Evolutionary conservation across 2,888 invertebrate genomes (phyloP), one percentile per base, ranked within the genome.

Genomic region (Resseliella maxima): DNA sequence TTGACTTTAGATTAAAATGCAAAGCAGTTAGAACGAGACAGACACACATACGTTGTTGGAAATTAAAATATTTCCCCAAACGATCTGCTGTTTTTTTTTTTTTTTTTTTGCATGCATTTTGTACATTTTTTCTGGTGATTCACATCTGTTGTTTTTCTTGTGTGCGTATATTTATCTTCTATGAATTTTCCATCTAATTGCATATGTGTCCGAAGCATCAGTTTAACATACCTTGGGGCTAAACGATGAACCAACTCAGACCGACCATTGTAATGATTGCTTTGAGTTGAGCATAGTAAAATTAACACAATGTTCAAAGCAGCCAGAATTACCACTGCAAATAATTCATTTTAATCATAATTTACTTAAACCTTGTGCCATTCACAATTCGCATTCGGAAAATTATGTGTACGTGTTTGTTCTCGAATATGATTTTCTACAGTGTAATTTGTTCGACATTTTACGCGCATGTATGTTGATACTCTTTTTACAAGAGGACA

Each of bases 341-440:
- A 72, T 72, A 72, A 72, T 31, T 72, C 72, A 72, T 72, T 72
- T 72, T 72, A 72, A 72, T 72, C 72, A 72, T 72, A 72, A 72
- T 72, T 72, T 72, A 72, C 72, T 72, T 72, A 31, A 15, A 72
- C 31, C 72, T 3, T 72, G 31, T 72, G 15, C 31, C 31, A 31
- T 72, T 31, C 72, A 72, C n/a, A 35, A 72, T 2, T 0, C n/a
- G 0, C 12, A 27, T 35, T 31, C n/a, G n/a, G 72, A 31, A 72
- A 72, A 72, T 31, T 72, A 72, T 72, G 72, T 15, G 35, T 72
- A 72, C 72, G 72, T 72, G 72, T 31, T 72, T 59, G 59, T 24
- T n/a, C 6, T n/a, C 59, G 24, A 3, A 24, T 2, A 2, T n/a
- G 1, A 6, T 10, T 59, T n/a, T 59, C 41, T 8, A 41, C 31